phyloP scores from a whole-genome alignment of 1,140 invertebrate genomes.

The Sycophaga agraensis region DNA sequence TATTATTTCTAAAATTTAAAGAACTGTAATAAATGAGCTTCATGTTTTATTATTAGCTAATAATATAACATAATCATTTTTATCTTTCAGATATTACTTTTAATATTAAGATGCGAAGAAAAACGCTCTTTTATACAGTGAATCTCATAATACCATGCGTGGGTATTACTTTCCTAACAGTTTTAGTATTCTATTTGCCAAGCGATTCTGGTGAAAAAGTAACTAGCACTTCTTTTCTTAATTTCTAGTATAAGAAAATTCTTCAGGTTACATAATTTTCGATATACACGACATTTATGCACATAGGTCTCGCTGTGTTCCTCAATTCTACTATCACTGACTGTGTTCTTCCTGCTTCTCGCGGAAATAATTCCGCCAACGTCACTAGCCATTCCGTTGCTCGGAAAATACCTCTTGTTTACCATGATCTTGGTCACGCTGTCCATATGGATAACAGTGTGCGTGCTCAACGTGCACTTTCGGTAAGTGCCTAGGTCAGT shows the following conservation, averaged over 20 bases:
- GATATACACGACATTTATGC: no score
- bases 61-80: no score
- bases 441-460: constrained; percentile 95
- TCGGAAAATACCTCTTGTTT: constrained; percentile 94
- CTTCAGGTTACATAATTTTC: no score
- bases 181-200: constrained; percentile 93
- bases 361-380: constrained; percentile 98
- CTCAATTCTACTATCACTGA: constrained; percentile 95
- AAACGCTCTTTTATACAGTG: constrained; percentile 90
- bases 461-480: constrained; percentile 96
- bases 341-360: constrained; percentile 96
- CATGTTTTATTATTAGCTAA: no score
- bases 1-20: no score
- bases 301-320: constrained; percentile 85
- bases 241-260: not conserved
- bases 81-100: constrained; percentile 84
- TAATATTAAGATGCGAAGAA: constrained; percentile 90
- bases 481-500: constrained; percentile 66
- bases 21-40: no score
- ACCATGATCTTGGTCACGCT: constrained; percentile 97
- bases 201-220: constrained; percentile 95
- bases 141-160: constrained; percentile 90
- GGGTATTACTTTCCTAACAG: constrained; percentile 89
- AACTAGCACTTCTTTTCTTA: constrained; percentile 23
- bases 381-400: constrained; percentile 92